These are phyloP conservation scores for Drosophila pseudoobscura DNA, from an alignment of 1,140 invertebrate genomes.

Conservation along the genomic window DNA sequence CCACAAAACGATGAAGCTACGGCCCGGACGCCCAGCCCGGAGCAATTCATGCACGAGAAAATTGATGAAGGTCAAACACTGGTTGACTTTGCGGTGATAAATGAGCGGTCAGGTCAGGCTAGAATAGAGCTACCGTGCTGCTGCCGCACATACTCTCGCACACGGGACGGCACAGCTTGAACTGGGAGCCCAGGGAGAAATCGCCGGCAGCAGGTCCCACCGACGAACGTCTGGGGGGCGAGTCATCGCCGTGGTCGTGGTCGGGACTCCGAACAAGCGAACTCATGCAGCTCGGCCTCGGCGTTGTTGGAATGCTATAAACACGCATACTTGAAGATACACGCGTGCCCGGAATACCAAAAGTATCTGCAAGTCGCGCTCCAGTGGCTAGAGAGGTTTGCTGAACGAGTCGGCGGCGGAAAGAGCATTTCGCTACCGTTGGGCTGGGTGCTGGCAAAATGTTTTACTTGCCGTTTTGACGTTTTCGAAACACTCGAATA, in stretches of 20 bases:
- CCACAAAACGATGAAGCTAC: slow-evolving; percentile 28
- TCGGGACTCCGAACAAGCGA: slow-evolving; percentile 36
- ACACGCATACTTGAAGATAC: slow-evolving; percentile 58
- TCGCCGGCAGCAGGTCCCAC: neutral
- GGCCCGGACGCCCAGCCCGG: slow-evolving; percentile 5
- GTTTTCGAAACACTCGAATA: too few relatives aligned
- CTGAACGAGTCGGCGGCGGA: slow-evolving; percentile 13
- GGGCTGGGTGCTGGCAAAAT: neutral
- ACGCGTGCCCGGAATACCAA: slow-evolving; percentile 57
- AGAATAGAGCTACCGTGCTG: slow-evolving; percentile 26
- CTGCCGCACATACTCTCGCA: slow-evolving; percentile 12
- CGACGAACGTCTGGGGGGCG: neutral
- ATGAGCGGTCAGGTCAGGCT: slow-evolving; percentile 66
- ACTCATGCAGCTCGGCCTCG: slow-evolving; percentile 51
- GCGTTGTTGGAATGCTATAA: slow-evolving; percentile 38
- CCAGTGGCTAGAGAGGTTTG: slow-evolving; percentile 30
- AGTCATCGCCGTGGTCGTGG: neutral
- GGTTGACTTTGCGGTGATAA: slow-evolving; percentile 68
- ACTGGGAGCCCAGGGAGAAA: too few relatives aligned
- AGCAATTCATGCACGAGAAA: slow-evolving; percentile 62
- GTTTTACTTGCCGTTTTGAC: too few relatives aligned
- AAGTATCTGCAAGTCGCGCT: slow-evolving; percentile 34
- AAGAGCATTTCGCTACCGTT: slow-evolving; percentile 2
- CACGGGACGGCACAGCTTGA: neutral
- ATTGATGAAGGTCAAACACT: slow-evolving; percentile 68